Base-by-base conservation (phyloP, 1,140 invertebrate species). In the Ostrea denselamellosa region DNA sequence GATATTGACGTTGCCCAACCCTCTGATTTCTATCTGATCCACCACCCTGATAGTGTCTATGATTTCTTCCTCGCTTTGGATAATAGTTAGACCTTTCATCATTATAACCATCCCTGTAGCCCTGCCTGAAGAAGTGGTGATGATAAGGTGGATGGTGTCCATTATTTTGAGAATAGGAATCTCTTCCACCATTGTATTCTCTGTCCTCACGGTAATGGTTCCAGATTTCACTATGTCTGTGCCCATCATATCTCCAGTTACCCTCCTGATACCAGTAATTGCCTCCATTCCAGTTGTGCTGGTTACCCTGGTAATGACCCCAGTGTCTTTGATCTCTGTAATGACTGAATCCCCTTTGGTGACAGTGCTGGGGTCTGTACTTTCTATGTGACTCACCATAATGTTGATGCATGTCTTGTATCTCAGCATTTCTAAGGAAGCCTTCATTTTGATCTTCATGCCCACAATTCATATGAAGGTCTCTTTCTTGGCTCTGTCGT, bases 31-130 rank as follows among this genome's bases (percentile, higher is more conserved):
- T 77, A 34, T 77, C 25, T 12, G 25, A 77, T 34, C 22, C 22
- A 77, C 28, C 68, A 12, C 68, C 68, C 28, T 77, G 68, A 17
- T 77, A 77, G 9, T 77, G 68, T 77, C 68, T 25, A 4, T 10
- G 68, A 77, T 34, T 22, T 12, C 68, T 77, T 14, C 12, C 25
- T 14, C 28, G 22, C 28, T 25, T 25, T 12, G 22, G 12, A 14
- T 77, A 25, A 77, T 77, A 77, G 14, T 77, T 10, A 77, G 5
- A 34, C 22, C 68, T 34, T 77, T 77, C 68, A 34, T 77, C 68
- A 77, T 77, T 77, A 25, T 77, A 77, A 10, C 68, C 68, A 77
- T 77, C 14, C 8, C 68, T 77, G 28, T 77, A 77, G 14, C 68
- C 68, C 28, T 77, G 68, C 28, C 68, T 77, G 68, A 77, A 77